A percentile compares a stretch with the other conserved stretches of the same genome.
Conservation (phyloP, 2,888 invertebrate species). For the Tuberolachnus salignus region DNA sequence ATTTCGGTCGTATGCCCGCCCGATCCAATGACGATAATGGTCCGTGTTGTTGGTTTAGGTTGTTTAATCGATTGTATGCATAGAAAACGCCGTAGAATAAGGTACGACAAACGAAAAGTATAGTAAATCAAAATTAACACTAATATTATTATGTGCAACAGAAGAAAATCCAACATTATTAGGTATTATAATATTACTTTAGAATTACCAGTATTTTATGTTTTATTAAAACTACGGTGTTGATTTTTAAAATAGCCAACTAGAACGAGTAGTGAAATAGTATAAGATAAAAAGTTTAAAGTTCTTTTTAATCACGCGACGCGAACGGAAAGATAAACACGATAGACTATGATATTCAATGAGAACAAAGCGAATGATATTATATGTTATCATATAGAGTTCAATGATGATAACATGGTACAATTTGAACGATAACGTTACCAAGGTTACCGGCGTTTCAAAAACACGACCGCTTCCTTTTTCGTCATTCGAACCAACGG, state of each 20-base stretch:
- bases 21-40: slow-evolving; percentile 74
- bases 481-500: no score
- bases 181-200: not conserved
- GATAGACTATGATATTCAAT: not conserved
- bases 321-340: not conserved
- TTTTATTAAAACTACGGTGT: no score
- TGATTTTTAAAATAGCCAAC: no score
- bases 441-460: slow-evolving; percentile 1
- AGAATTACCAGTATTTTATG: not conserved
- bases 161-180: slow-evolving; percentile 3
- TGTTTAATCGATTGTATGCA: slow-evolving; percentile 34
- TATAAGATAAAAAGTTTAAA: not conserved
- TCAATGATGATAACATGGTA: no score
- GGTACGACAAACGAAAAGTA: slow-evolving; percentile 10
- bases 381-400: no score
- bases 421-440: slow-evolving; percentile 17
- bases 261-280: no score
- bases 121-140: slow-evolving; percentile 18
- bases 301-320: not conserved
- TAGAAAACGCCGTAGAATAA: slow-evolving; percentile 36
- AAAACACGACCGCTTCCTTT: no score
- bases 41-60: slow-evolving; percentile 60
- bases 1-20: slow-evolving; percentile 98
- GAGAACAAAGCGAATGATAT: not conserved
- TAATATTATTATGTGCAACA: not conserved